Base-by-base conservation (phyloP, 2,113 vertebrate genomes). In the Callocephalon fimbriatum region DNA sequence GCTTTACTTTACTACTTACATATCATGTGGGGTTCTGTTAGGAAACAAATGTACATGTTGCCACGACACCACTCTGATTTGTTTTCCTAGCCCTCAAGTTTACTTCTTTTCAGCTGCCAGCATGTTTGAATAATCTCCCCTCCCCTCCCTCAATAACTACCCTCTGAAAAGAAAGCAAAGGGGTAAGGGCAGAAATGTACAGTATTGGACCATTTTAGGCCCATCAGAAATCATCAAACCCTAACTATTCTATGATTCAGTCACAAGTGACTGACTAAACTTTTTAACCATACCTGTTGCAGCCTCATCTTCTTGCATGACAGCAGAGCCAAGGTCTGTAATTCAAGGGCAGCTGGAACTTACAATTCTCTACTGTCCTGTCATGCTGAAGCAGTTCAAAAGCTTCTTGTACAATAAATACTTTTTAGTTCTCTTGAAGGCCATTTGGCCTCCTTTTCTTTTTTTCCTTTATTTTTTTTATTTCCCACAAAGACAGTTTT, bases 101-200 rank as follows among this genome's bases (percentile, higher is more conserved):
- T 70, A 37, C 15, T 37, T 44, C 19, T 67, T 78, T 81, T 61
- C 59, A 35, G 19, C 53, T 88, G 15, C 6, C 23, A 78, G 17
- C 4, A 18, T 74, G 32, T 15, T 11, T 47, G 4, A 23, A 9
- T 45, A 47, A 48, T 58, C 3, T 3, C 17, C 6, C 2, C 20
- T n/a, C 20, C 58, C 5, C 2, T 9, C 9, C 1, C n/a, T 12
- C 13, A n/a, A 29, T 66, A 65, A 25, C 53, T 58, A 14, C 1
- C 3, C 23, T 35, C 42, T 53, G 56, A 90, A 27, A 16, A 85
- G 38, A 92, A 90, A 62, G 27, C 23, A 89, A 63, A 86, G 10
- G 6, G 16, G 6, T 4, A 42, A 15, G 9, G 17, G 35, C 37
- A 66, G 40, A 71, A 84, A 71, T 0, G 12, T 58, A 32, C 21